phyloP scores from a whole-genome alignment of 2,888 invertebrate genomes.

The Euzophera pinguis region DNA sequence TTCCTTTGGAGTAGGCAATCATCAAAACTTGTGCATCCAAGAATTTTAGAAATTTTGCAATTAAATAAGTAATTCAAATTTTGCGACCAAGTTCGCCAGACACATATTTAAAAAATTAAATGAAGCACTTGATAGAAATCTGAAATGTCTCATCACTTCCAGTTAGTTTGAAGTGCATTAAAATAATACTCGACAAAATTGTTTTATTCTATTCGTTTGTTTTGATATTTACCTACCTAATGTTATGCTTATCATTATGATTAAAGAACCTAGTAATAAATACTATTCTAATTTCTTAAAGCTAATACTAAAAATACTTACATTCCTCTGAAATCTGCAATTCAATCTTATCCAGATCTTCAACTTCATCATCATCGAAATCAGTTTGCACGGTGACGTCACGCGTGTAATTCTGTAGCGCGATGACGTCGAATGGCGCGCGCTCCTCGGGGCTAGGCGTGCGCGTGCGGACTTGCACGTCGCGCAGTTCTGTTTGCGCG shows the following conservation, averaged over 20 bases:
- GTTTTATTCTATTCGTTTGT: no score
- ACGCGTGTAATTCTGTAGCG: constrained; percentile 67
- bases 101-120: no score
- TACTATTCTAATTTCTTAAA: no score
- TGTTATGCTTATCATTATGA: no score
- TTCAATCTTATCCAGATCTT: constrained; percentile 71
- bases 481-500: constrained; percentile 45
- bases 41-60: neutral
- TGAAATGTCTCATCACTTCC: no score
- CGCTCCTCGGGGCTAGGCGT: constrained; percentile 49
- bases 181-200: no score
- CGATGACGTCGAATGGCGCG: constrained; percentile 68
- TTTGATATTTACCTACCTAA: no score
- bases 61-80: neutral
- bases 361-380: constrained; percentile 67
- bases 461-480: constrained; percentile 49
- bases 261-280: no score
- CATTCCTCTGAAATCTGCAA: constrained; percentile 69
- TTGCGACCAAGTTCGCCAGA: no score
- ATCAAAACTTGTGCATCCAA: neutral
- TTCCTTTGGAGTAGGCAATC: neutral
- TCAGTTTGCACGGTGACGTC: constrained; percentile 76
- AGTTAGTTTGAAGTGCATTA: no score
- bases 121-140: no score
- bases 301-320: constrained; percentile 51